These are phyloP conservation scores for Rhabdomys pumilio DNA, from an alignment of 2,797 vertebrate species.

Conservation along the genomic window DNA sequence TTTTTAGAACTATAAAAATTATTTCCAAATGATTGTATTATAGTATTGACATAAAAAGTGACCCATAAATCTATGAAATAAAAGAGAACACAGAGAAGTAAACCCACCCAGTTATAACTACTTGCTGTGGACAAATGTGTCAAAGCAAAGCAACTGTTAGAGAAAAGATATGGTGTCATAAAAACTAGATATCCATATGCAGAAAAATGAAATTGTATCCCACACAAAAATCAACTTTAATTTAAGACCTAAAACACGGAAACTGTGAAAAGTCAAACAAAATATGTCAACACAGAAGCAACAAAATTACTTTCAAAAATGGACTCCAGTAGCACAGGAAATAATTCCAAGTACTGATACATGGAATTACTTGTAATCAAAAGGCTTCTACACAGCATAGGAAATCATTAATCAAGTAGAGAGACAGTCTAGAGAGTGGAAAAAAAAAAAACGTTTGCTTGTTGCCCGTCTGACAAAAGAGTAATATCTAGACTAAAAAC, in stretches of 20 bases:
- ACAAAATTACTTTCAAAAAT: not conserved
- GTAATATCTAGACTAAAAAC: not conserved
- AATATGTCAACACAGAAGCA: not conserved
- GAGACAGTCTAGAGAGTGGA: not conserved
- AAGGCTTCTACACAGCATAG: not conserved
- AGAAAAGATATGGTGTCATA: not conserved
- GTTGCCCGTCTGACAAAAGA: not conserved
- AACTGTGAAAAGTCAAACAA: not conserved
- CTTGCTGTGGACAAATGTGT: not conserved
- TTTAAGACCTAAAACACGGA: not conserved
- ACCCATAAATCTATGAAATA: not conserved
- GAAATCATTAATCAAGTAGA: not conserved
- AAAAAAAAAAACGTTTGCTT: not conserved
- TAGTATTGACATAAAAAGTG: not conserved
- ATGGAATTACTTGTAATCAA: not conserved
- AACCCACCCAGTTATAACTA: not conserved
- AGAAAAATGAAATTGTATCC: not conserved
- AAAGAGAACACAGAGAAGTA: not conserved
- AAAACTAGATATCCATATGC: not conserved
- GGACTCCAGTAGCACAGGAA: not conserved
- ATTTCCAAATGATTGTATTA: not conserved
- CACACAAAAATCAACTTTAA: not conserved
- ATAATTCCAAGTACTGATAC: not conserved
- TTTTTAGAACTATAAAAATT: conserved; percentile 7
- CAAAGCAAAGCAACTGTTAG: not conserved